phyloP scores from a whole-genome alignment of 2,888 invertebrate genomes.

The Clivina fossor region DNA sequence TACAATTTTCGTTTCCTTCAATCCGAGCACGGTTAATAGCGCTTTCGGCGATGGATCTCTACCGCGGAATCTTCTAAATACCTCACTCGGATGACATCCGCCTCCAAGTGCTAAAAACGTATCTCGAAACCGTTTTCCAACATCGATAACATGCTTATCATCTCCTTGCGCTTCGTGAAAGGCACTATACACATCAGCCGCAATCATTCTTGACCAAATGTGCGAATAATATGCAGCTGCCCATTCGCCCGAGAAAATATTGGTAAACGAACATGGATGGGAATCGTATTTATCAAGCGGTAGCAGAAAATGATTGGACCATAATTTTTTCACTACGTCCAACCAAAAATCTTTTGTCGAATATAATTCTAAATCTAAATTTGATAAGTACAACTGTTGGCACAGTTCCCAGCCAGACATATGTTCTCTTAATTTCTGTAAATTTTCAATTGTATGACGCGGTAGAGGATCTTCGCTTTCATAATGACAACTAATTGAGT shows the following conservation, averaged over 20 bases:
- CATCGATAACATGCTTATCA: conserved; percentile 58
- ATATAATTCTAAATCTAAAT: conserved; percentile 82
- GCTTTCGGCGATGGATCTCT: conserved; percentile 88
- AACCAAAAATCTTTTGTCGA: conserved; percentile 79
- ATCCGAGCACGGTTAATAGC: conserved; percentile 66
- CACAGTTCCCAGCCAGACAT: conserved; percentile 80
- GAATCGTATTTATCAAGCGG: conserved; percentile 77
- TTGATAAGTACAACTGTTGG: conserved; percentile 77
- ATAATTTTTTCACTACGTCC: conserved; percentile 72
- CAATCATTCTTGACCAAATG: conserved; percentile 85
- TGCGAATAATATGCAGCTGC: conserved; percentile 84
- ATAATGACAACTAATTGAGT: conserved; percentile 71
- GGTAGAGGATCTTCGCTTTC: conserved; percentile 72
- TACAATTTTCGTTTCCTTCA: conserved; percentile 49
- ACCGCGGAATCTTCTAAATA: conserved; percentile 88
- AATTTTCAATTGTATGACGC: conserved; percentile 62
- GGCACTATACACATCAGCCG: conserved; percentile 86
- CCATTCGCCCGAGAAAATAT: conserved; percentile 82
- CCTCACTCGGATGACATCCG: conserved; percentile 76
- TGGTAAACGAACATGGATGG: conserved; percentile 82
- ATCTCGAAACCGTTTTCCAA: conserved; percentile 74
- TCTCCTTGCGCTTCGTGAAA: conserved; percentile 70
- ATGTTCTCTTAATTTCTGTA: conserved; percentile 67
- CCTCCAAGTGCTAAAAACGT: conserved; percentile 85
- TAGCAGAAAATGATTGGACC: conserved; percentile 79